Conservation (phyloP, 2,888 invertebrate genomes). For the Thysanoteuthis rhombus region DNA sequence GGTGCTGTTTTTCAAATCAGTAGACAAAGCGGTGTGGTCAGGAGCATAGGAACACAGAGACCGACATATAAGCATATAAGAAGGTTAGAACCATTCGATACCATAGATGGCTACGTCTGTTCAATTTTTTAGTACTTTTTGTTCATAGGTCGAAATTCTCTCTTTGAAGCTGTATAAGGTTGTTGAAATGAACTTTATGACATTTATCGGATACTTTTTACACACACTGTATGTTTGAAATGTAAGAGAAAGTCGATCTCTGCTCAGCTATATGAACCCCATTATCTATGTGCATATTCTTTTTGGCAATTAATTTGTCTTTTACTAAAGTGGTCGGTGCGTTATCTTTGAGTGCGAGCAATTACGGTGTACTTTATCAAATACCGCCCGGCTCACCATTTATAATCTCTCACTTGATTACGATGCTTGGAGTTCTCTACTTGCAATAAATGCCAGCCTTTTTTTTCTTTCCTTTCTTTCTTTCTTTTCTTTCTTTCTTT, state of each 20-base stretch:
- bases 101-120: too few relatives aligned
- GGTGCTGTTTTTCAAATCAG: too few relatives aligned
- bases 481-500: too few relatives aligned
- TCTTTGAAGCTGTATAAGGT: too few relatives aligned
- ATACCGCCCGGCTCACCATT: neutral
- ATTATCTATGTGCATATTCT: neutral
- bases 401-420: neutral
- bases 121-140: too few relatives aligned
- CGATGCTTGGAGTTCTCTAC: neutral
- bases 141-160: too few relatives aligned
- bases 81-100: too few relatives aligned
- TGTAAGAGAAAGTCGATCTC: neutral
- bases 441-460: neutral
- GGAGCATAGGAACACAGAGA: too few relatives aligned
- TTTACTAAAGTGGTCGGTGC: neutral
- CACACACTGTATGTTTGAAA: neutral
- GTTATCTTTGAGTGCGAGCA: neutral
- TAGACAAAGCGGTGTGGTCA: too few relatives aligned
- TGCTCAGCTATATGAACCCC: neutral
- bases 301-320: neutral
- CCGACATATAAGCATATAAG: too few relatives aligned
- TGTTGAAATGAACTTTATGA: too few relatives aligned
- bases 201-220: too few relatives aligned
- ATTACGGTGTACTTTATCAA: neutral
- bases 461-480: neutral